Conservation (phyloP, 2,797 vertebrate genomes). For the Parauchenoglanis punctatus region DNA sequence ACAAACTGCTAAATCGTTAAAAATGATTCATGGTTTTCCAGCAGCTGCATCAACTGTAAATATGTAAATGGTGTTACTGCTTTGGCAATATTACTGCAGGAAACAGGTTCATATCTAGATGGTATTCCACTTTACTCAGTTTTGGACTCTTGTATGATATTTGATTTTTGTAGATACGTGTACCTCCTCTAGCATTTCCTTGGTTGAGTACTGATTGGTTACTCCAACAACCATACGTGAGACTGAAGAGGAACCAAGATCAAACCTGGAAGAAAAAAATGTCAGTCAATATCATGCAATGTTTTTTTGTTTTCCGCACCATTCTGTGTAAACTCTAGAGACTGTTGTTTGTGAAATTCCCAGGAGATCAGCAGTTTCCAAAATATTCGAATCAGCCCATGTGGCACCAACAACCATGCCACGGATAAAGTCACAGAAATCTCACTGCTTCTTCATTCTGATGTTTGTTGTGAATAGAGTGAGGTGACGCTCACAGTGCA, state of each 20-base stretch:
- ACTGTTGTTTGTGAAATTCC: too few relatives aligned
- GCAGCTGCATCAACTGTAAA: not conserved
- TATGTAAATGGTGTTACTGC: not conserved
- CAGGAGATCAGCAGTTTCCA: too few relatives aligned
- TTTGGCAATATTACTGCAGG: not conserved
- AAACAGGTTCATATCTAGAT: not conserved
- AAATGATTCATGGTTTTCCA: not conserved
- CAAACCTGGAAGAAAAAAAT: slow-evolving; percentile 77
- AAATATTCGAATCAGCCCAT: too few relatives aligned
- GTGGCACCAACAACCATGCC: too few relatives aligned
- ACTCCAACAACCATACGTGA: slow-evolving; percentile 77
- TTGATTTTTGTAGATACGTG: not conserved
- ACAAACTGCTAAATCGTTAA: not conserved
- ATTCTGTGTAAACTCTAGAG: too few relatives aligned
- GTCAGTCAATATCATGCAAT: not conserved
- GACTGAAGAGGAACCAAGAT: slow-evolving; percentile 79
- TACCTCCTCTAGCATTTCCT: slow-evolving; percentile 83
- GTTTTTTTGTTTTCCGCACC: too few relatives aligned
- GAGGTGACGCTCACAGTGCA: too few relatives aligned
- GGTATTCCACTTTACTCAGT: not conserved
- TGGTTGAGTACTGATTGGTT: slow-evolving; percentile 84
- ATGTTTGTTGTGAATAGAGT: too few relatives aligned
- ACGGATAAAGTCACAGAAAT: too few relatives aligned
- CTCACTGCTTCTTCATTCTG: not conserved
- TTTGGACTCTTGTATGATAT: not conserved